Conservation (phyloP, 1,140 invertebrate species). For the Atta colombica region DNA sequence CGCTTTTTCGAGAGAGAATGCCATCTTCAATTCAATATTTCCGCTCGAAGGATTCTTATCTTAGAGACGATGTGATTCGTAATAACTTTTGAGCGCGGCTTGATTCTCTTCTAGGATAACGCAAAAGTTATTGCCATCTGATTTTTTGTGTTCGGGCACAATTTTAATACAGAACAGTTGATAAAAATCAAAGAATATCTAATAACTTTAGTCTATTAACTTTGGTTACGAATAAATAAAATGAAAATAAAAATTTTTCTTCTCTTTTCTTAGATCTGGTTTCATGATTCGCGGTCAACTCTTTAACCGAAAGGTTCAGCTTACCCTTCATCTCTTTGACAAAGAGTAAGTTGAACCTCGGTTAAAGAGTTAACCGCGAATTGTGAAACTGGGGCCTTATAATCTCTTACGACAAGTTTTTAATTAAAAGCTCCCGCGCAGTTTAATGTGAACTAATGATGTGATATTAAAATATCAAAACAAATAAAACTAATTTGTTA, state of each 20-base stretch:
- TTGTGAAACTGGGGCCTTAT: too few relatives aligned
- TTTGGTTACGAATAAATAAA: background rate
- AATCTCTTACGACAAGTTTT: background rate
- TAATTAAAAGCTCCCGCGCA: background rate
- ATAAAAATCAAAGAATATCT: background rate
- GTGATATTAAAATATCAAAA: background rate
- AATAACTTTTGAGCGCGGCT: background rate
- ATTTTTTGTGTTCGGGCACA: background rate
- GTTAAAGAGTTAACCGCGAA: too few relatives aligned
- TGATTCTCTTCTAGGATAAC: background rate
- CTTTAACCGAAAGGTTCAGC: too few relatives aligned
- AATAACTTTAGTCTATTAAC: background rate
- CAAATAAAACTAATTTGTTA: background rate
- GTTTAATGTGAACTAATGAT: background rate
- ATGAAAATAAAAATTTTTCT: background rate
- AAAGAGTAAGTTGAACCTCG: too few relatives aligned
- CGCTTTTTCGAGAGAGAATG: slow-evolving; percentile 46
- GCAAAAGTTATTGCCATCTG: background rate
- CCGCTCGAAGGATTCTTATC: background rate
- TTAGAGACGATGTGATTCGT: slow-evolving; percentile 8
- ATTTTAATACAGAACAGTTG: background rate
- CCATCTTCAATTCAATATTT: slow-evolving; percentile 63
- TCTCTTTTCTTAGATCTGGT: background rate
- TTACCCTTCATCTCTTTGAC: too few relatives aligned
- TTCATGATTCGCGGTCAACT: too few relatives aligned